Percentiles rank a stretch among this genome's conserved stretches.
phyloP scores from a whole-genome alignment of 2,888 invertebrate species.

The Parapristionchus giblindavisi region DNA sequence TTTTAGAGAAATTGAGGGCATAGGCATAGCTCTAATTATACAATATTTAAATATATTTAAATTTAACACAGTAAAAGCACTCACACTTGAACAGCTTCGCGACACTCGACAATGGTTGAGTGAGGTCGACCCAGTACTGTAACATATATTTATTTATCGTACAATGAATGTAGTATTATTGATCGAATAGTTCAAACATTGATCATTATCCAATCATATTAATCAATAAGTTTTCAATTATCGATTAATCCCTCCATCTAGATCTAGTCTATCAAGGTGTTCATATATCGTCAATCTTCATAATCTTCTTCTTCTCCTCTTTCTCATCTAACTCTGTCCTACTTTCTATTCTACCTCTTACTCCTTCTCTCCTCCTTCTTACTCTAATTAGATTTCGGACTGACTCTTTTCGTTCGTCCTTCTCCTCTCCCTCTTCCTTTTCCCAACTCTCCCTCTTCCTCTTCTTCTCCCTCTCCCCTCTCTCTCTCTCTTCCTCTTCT shows the following conservation, averaged over 20 bases:
- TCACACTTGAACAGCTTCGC: conserved; percentile 90
- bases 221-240: too few species aligned
- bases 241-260: too few species aligned
- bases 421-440: too few species aligned
- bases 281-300: background rate
- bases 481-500: background rate
- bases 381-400: background rate
- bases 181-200: too few species aligned
- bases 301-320: conserved; percentile 3
- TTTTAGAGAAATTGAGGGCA: too few species aligned
- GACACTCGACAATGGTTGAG: conserved; percentile 79
- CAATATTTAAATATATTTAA: too few species aligned
- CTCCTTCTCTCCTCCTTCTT: background rate
- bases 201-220: too few species aligned
- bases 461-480: conserved; percentile 6
- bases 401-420: background rate
- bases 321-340: background rate
- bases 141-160: conserved; percentile 70
- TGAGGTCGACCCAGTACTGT: conserved; percentile 92
- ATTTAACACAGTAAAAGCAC: conserved; percentile 34
- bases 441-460: background rate
- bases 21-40: too few species aligned
- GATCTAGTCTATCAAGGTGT: background rate
- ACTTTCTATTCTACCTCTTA: background rate
- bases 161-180: too few species aligned